phyloP scores from a whole-genome alignment of 2,888 invertebrate species.

The Antitype chi region DNA sequence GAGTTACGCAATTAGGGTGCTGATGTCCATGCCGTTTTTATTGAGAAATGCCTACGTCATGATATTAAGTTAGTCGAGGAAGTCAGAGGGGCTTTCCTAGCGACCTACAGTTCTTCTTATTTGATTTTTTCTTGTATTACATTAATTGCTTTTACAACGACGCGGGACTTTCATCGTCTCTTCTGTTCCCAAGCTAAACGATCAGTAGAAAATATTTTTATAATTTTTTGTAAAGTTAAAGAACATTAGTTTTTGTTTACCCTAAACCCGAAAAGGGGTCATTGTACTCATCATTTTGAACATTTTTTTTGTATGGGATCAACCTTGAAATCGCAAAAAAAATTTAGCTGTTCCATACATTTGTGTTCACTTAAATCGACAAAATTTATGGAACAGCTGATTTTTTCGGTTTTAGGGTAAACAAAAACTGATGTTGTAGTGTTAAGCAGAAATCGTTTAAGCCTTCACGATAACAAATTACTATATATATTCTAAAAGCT shows the following conservation, averaged over 20 bases:
- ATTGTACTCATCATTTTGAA: too few relatives aligned
- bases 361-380: too few relatives aligned
- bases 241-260: too few relatives aligned
- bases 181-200: neutral
- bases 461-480: neutral
- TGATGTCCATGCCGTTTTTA: neutral
- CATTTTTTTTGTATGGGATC: too few relatives aligned
- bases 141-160: neutral
- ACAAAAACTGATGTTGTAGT: too few relatives aligned
- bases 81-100: neutral
- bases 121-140: neutral
- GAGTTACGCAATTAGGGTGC: too few relatives aligned
- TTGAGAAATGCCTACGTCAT: neutral
- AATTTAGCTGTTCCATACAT: too few relatives aligned
- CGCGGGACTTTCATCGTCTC: neutral
- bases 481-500: constrained; percentile 10
- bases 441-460: neutral
- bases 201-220: neutral
- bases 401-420: too few relatives aligned
- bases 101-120: too few relatives aligned
- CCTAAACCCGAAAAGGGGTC: too few relatives aligned
- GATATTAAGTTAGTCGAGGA: neutral
- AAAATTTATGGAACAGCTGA: too few relatives aligned
- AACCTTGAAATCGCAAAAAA: too few relatives aligned
- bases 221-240: neutral